These are phyloP conservation scores for Drosophila siamana DNA, from an alignment of 2,888 invertebrate species.

Conservation along the genomic window DNA sequence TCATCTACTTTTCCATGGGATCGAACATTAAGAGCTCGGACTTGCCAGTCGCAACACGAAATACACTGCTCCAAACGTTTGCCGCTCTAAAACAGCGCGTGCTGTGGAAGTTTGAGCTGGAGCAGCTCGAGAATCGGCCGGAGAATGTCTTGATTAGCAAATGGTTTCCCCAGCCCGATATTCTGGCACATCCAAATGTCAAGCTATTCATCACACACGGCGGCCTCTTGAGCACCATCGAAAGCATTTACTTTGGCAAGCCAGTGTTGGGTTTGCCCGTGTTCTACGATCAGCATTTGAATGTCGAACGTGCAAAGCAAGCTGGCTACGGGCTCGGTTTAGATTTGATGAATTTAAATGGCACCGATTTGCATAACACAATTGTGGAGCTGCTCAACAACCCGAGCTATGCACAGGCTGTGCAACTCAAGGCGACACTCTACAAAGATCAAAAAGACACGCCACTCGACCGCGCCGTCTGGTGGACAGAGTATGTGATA, in stretches of 20 bases:
- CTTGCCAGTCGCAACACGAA: slow-evolving; percentile 64
- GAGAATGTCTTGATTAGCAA: slow-evolving; percentile 80
- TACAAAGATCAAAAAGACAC: slow-evolving; percentile 81
- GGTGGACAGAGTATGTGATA: slow-evolving; percentile 84
- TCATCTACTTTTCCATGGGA: slow-evolving; percentile 86
- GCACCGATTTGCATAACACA: slow-evolving; percentile 66
- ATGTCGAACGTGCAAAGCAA: slow-evolving; percentile 85
- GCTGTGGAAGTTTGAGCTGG: slow-evolving; percentile 85
- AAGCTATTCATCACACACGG: slow-evolving; percentile 86
- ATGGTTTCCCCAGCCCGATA: slow-evolving; percentile 86
- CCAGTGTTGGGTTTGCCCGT: slow-evolving; percentile 86
- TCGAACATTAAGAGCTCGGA: slow-evolving; percentile 81
- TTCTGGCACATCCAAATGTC: slow-evolving; percentile 85
- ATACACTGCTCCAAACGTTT: slow-evolving; percentile 64
- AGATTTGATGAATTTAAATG: slow-evolving; percentile 79
- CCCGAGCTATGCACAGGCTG: slow-evolving; percentile 57
- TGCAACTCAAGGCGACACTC: slow-evolving; percentile 61
- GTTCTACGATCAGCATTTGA: slow-evolving; percentile 86
- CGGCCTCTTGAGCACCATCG: slow-evolving; percentile 86
- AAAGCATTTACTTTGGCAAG: slow-evolving; percentile 85
- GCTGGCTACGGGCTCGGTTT: slow-evolving; percentile 85
- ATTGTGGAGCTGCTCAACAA: slow-evolving; percentile 69
- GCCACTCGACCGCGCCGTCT: slow-evolving; percentile 80
- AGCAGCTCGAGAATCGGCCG: slow-evolving; percentile 71
- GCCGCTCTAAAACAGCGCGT: slow-evolving; percentile 72